Conservation (phyloP, 2,888 invertebrate species). For the Lasioglossum figueresi region DNA sequence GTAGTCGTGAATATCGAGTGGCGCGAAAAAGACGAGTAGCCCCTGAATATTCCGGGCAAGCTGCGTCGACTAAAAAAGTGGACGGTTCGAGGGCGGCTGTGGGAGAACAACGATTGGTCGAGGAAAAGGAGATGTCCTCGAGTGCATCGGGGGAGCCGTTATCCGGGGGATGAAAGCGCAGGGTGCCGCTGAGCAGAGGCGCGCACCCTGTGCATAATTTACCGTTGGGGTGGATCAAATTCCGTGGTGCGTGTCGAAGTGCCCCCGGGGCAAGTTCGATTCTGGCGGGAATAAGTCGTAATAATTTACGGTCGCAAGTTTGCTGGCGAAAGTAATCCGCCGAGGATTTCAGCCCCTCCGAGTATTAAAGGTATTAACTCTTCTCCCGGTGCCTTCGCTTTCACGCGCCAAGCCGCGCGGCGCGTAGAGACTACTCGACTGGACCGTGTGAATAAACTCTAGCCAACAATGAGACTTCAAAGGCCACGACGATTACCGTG, state of each 20-base stretch:
- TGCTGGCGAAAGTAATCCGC: constrained; percentile 28
- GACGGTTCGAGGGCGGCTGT: constrained; percentile 25
- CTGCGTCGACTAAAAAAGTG: constrained; percentile 43
- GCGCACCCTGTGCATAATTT: constrained; percentile 74
- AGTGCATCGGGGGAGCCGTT: constrained; percentile 74
- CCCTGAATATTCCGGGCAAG: constrained; percentile 37
- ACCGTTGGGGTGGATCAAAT: constrained; percentile 63
- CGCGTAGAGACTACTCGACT: not conserved
- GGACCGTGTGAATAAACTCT: not conserved
- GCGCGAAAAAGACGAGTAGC: constrained; percentile 7
- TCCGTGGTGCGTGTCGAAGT: constrained; percentile 64
- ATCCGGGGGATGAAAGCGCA: constrained; percentile 68
- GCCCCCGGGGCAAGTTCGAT: constrained; percentile 36
- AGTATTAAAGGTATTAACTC: constrained; percentile 43
- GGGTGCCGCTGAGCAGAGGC: too few relatives aligned
- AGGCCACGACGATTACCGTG: not conserved
- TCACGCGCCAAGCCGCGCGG: not conserved
- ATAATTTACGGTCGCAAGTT: constrained; percentile 47
- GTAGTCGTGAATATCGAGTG: not conserved
- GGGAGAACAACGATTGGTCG: constrained; percentile 55
- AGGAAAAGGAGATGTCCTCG: constrained; percentile 68
- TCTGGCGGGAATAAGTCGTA: constrained; percentile 36
- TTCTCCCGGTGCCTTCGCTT: constrained; percentile 18
- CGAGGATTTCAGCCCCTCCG: constrained; percentile 45
- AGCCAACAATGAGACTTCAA: constrained; percentile 6